phyloP scores from a whole-genome alignment of 2,888 invertebrate species.

The Megamerina dolium region DNA sequence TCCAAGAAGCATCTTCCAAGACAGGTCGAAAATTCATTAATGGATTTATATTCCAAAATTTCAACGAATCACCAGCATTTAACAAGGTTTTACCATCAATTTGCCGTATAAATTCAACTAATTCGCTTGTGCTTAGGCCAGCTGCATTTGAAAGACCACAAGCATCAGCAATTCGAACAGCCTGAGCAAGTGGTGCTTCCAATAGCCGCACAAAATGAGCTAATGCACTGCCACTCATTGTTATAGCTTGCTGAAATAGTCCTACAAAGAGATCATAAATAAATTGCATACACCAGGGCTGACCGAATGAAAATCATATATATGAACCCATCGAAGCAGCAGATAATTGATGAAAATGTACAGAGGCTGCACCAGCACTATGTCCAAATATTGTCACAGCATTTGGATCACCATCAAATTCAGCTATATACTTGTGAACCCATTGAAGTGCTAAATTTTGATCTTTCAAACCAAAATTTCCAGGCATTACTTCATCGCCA shows the following conservation, averaged over 20 bases:
- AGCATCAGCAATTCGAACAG: slow-evolving; percentile 37
- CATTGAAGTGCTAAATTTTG: slow-evolving; percentile 49
- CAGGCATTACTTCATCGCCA: slow-evolving; percentile 46
- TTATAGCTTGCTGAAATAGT: slow-evolving; percentile 49
- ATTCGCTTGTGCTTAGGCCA: slow-evolving; percentile 24
- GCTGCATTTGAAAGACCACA: slow-evolving; percentile 36
- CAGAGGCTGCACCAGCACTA: slow-evolving; percentile 49
- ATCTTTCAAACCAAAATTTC: slow-evolving; percentile 51
- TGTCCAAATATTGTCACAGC: slow-evolving; percentile 50
- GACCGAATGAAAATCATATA: slow-evolving; percentile 29
- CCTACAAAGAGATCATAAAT: slow-evolving; percentile 15
- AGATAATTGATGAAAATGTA: slow-evolving; percentile 50
- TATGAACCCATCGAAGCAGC: slow-evolving; percentile 42
- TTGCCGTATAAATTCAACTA: slow-evolving; percentile 44
- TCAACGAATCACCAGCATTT: slow-evolving; percentile 42
- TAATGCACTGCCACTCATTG: slow-evolving; percentile 47
- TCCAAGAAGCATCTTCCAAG: slow-evolving; percentile 38
- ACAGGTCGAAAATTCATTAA: slow-evolving; percentile 44
- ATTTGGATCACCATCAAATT: slow-evolving; percentile 48
- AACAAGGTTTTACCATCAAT: slow-evolving; percentile 41
- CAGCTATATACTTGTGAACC: slow-evolving; percentile 46
- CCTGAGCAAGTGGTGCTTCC: slow-evolving; percentile 31
- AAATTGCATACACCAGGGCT: slow-evolving; percentile 26
- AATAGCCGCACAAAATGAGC: slow-evolving; percentile 27
- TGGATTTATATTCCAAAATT: slow-evolving; percentile 50